These are phyloP conservation scores for Rhopalosiphum maidis DNA, from an alignment of 1,140 invertebrate species.

Conservation along the genomic window DNA sequence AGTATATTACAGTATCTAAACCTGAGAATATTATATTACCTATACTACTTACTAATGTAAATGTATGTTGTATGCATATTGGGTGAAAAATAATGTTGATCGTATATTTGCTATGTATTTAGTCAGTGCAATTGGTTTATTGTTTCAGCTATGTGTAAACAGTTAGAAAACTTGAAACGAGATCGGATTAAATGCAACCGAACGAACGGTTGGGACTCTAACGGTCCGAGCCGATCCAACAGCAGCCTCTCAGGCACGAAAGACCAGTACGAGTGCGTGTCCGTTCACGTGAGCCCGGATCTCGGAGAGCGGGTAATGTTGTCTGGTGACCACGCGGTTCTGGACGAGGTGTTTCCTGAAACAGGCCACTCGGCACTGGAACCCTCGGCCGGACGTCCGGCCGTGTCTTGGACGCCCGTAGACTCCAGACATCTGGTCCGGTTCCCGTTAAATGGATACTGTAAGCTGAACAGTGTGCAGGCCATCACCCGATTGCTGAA, in stretches of 20 bases:
- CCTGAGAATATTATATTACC: background rate
- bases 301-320: conserved; percentile 86
- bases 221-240: conserved; percentile 1
- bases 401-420: conserved; percentile 82
- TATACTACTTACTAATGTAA: background rate
- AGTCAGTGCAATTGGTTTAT: conserved; percentile 55
- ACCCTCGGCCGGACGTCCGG: conserved; percentile 80
- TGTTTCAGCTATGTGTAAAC: conserved; percentile 74
- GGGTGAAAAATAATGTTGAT: background rate
- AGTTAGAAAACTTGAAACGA: conserved; percentile 76
- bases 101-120: background rate
- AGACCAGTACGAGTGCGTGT: conserved; percentile 80
- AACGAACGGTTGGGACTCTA: conserved; percentile 37
- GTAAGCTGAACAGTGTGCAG: conserved; percentile 89
- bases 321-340: conserved; percentile 77
- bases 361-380: conserved; percentile 85
- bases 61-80: background rate
- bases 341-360: conserved; percentile 89
- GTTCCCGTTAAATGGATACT: conserved; percentile 91
- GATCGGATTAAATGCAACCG: conserved; percentile 44
- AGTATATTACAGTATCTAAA: background rate
- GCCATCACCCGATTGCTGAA: conserved; percentile 88
- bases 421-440: conserved; percentile 86
- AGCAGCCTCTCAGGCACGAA: conserved; percentile 61
- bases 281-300: conserved; percentile 87